Percentiles rank a stretch among this genome's conserved stretches.
Evolutionary conservation across 2,113 vertebrate species (phyloP).

Genomic region (Maccullochella peelii): DNA sequence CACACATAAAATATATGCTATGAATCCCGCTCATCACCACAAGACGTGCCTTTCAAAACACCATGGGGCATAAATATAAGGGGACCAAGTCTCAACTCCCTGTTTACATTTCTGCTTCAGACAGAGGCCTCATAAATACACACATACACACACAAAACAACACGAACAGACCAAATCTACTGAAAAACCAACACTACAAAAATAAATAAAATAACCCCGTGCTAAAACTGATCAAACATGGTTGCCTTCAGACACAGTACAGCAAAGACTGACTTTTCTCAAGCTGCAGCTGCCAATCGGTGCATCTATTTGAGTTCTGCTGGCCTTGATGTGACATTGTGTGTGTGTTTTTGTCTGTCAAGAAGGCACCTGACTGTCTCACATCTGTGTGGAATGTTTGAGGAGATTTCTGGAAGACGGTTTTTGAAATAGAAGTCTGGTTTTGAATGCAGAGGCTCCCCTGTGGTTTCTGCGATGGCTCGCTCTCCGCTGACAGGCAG

Average conservation of each 20-base stretch:
- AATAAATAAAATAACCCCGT: constrained; percentile 17
- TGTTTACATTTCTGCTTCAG: constrained; percentile 38
- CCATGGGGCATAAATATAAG: constrained; percentile 27
- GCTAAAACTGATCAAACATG: constrained; percentile 35
- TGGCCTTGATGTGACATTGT: constrained; percentile 5
- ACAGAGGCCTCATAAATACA: constrained; percentile 23
- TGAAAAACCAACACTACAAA: background rate
- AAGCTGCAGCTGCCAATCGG: constrained; percentile 43
- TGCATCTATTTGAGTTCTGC: constrained; percentile 25
- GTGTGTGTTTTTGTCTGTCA: background rate
- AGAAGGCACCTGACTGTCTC: constrained; percentile 54
- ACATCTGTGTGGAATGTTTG: constrained; percentile 36
- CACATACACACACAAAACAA: background rate
- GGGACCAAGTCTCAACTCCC: constrained; percentile 32
- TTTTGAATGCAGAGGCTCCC: constrained; percentile 50
- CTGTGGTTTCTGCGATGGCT: constrained; percentile 40
- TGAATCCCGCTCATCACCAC: constrained; percentile 29
- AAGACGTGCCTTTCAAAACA: constrained; percentile 23
- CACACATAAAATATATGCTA: background rate
- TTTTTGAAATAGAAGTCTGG: constrained; percentile 6
- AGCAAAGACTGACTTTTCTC: constrained; percentile 4
- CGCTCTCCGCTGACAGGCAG: constrained; percentile 47
- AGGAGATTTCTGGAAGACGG: constrained; percentile 35
- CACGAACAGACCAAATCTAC: background rate
- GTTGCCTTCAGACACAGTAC: constrained; percentile 23